Evolutionary conservation across 2,113 vertebrate genomes (phyloP).

Genomic region (Elgaria multicarinata): DNA sequence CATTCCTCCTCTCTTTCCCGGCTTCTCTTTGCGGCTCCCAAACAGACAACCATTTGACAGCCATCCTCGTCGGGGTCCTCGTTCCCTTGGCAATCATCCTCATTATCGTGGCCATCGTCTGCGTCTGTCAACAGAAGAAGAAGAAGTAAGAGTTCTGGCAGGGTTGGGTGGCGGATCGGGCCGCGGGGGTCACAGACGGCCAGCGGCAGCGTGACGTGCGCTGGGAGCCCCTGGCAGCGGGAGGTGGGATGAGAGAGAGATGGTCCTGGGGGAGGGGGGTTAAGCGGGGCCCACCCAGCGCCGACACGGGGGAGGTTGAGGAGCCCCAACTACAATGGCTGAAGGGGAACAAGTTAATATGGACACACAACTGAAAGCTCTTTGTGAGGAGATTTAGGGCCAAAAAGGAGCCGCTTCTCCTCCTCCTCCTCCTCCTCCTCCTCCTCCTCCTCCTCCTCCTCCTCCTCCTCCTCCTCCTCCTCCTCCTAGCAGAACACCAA

Average conservation of each 20-base stretch:
- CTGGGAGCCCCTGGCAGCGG: neutral
- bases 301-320: neutral
- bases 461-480: no score
- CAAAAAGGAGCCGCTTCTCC: neutral
- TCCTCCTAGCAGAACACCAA: neutral
- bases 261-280: no score
- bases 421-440: no score
- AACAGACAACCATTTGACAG: neutral
- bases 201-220: neutral
- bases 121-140: neutral
- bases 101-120: neutral
- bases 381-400: neutral
- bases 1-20: rapidly evolving
- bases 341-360: neutral
- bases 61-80: neutral
- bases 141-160: neutral
- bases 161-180: neutral
- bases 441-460: no score
- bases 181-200: rapidly evolving
- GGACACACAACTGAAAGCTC: neutral
- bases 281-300: no score
- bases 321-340: neutral
- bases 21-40: no score
- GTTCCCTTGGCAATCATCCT: neutral
- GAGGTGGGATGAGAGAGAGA: neutral